These are phyloP conservation scores for Drosophila macrospina DNA, from an alignment of 2,888 invertebrate species.

Conservation along the genomic window DNA sequence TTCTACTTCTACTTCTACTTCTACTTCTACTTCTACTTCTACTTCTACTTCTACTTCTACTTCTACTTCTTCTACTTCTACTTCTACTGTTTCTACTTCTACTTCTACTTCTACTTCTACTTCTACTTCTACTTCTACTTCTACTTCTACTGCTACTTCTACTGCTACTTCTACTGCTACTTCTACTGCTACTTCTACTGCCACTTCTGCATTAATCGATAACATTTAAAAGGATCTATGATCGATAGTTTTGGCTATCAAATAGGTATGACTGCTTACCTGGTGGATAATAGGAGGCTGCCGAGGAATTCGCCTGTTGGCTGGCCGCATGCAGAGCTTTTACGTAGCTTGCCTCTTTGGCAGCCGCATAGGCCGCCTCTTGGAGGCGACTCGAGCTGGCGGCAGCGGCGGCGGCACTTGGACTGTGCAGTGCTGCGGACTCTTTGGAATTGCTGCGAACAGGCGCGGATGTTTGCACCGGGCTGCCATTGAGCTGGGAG, in stretches of 20 bases:
- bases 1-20: no score
- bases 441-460: conserved; percentile 83
- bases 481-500: conserved; percentile 68
- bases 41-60: no score
- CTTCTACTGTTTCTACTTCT: no score
- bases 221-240: no score
- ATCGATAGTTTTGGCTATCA: background rate
- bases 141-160: no score
- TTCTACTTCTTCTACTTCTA: no score
- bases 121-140: no score
- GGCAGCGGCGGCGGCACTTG: conserved; percentile 50
- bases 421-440: conserved; percentile 75
- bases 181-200: no score
- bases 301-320: conserved; percentile 63
- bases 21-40: no score
- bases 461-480: conserved; percentile 62
- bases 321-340: conserved; percentile 84
- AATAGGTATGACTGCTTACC: conserved; percentile 39
- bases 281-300: conserved; percentile 86
- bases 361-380: conserved; percentile 75
- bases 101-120: no score
- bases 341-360: conserved; percentile 84
- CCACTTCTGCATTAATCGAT: no score
- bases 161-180: no score
- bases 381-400: conserved; percentile 76